A percentile compares a stretch with the other conserved stretches of the same genome.
Evolutionary conservation across 2,888 invertebrate genomes (phyloP).

Genomic region (Scaptomyza cyrtandrae): DNA sequence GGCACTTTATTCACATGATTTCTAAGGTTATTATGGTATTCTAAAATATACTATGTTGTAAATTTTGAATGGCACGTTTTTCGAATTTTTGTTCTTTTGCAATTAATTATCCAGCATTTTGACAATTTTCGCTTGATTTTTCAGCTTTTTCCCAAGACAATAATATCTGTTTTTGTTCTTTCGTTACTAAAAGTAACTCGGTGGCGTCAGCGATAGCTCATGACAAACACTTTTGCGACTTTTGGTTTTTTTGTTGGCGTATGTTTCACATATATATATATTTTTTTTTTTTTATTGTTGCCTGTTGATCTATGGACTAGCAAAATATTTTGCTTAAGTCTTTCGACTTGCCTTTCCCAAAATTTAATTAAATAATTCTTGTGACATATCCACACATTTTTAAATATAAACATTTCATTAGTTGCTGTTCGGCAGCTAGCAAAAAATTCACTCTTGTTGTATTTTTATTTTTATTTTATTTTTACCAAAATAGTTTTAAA

Average conservation of each 20-base stretch:
- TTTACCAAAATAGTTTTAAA: slow-evolving; percentile 25
- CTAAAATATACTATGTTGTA: slow-evolving; percentile 1
- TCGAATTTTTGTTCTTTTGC: slow-evolving; percentile 3
- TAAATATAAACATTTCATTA: slow-evolving; percentile 22
- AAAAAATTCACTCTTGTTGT: slow-evolving; percentile 33
- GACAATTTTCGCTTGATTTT: slow-evolving; percentile 40
- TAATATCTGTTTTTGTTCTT: slow-evolving; percentile 10
- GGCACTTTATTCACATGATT: slow-evolving; percentile 6
- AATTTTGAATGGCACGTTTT: slow-evolving; percentile 33
- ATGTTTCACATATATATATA: slow-evolving; percentile 22
- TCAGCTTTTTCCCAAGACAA: slow-evolving; percentile 10
- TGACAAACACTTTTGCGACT: slow-evolving; percentile 68
- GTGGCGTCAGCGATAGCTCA: slow-evolving; percentile 65
- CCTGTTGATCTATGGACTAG: slow-evolving; percentile 62
- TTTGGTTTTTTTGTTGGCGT: slow-evolving; percentile 19
- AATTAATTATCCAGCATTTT: slow-evolving; percentile 62
- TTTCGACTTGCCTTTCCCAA: slow-evolving; percentile 52
- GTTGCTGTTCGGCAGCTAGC: slow-evolving; percentile 30
- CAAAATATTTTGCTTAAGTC: slow-evolving; percentile 52
- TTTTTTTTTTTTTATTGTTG: slow-evolving; percentile 11
- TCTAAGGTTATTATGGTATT: not conserved
- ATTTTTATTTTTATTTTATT: slow-evolving; percentile 7
- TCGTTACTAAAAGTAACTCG: slow-evolving; percentile 34
- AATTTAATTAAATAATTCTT: slow-evolving; percentile 60
- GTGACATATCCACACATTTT: slow-evolving; percentile 43